Percentiles rank a stretch among this genome's conserved stretches.
Evolutionary conservation across 2,113 vertebrate genomes (phyloP).

Genomic region (Brachyhypopomus gauderio): DNA sequence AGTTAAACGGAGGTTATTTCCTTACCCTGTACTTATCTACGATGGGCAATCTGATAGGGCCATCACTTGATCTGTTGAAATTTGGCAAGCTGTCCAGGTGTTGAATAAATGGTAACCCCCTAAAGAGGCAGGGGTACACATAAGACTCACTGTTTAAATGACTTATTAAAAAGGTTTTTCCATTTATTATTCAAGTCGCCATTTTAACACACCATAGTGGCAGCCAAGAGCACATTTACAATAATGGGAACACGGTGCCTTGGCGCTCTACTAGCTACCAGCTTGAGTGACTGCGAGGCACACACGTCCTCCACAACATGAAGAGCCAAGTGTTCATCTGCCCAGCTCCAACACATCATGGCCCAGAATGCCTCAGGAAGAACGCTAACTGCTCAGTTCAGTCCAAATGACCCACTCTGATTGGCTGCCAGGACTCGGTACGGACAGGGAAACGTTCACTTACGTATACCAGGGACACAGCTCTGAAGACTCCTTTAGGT

Average conservation of each 20-base stretch:
- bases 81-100: slow-evolving; percentile 98
- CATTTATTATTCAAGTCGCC: too few species aligned
- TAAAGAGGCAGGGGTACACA: slow-evolving; percentile 60
- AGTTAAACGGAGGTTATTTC: not conserved
- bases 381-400: too few species aligned
- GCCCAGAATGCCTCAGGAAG: too few species aligned
- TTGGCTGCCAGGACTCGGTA: not conserved
- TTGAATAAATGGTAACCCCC: slow-evolving; percentile 95
- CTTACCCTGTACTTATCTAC: slow-evolving; percentile 99
- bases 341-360: too few species aligned
- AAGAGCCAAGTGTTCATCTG: too few species aligned
- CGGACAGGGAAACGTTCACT: slow-evolving; percentile 61
- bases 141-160: not conserved
- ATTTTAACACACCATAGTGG: too few species aligned
- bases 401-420: too few species aligned
- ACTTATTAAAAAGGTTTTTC: not conserved
- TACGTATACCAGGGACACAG: slow-evolving; percentile 98
- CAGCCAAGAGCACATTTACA: too few species aligned
- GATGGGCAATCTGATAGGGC: slow-evolving; percentile 96
- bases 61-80: slow-evolving; percentile 91
- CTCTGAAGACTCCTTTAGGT: slow-evolving; percentile 91
- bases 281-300: too few species aligned
- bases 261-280: too few species aligned
- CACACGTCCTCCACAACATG: too few species aligned
- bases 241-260: too few species aligned